These are phyloP conservation scores for Cyprinus carpio DNA, from an alignment of 2,113 vertebrate genomes.

Conservation along the genomic window DNA sequence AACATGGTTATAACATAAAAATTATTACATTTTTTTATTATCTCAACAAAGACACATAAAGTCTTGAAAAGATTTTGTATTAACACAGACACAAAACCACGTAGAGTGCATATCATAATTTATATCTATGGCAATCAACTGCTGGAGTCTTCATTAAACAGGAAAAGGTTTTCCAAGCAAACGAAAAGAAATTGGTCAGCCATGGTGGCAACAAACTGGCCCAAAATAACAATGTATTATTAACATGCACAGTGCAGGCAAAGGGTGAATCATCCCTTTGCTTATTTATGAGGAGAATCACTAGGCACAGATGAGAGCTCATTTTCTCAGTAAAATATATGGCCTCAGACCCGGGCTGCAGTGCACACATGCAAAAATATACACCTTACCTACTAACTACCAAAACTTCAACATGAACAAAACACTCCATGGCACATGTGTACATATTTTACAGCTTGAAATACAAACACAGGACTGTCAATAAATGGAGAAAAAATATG, in stretches of 20 bases:
- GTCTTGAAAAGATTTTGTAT: no score
- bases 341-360: slow-evolving; percentile 61
- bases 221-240: slow-evolving; percentile 67
- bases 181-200: slow-evolving; percentile 37
- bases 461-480: slow-evolving; percentile 32
- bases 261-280: slow-evolving; percentile 73
- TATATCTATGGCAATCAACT: slow-evolving; percentile 25
- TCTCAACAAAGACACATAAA: no score
- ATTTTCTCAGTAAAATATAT: slow-evolving; percentile 74
- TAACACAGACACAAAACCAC: not conserved
- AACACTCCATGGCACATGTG: not conserved
- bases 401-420: not conserved
- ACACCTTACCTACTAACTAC: not conserved
- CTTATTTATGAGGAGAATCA: slow-evolving; percentile 73
- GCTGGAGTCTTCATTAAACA: slow-evolving; percentile 34
- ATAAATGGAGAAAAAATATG: no score
- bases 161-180: slow-evolving; percentile 32
- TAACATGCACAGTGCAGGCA: slow-evolving; percentile 68
- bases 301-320: slow-evolving; percentile 72
- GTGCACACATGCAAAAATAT: slow-evolving; percentile 10
- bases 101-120: not conserved
- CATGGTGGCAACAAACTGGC: slow-evolving; percentile 70
- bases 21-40: no score
- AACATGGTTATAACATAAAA: not conserved
- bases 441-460: not conserved